Evolutionary conservation across 2,797 vertebrate genomes (phyloP).

Genomic region (Emydoidea blandingii): DNA sequence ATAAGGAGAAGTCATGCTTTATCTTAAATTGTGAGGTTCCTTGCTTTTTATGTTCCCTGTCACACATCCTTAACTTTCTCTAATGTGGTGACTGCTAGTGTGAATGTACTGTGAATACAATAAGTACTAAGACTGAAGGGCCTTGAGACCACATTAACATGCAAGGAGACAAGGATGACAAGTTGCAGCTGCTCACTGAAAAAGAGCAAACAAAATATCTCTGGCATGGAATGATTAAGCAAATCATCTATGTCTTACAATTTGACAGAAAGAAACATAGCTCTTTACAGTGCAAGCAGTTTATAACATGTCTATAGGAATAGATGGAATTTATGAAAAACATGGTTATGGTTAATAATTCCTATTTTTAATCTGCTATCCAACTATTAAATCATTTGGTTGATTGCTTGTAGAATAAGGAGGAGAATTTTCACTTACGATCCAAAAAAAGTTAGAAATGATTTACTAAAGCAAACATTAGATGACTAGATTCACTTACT

Average conservation of each 20-base stretch:
- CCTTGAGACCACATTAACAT: slow-evolving; percentile 4
- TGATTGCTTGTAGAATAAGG: rapidly evolving
- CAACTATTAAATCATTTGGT: rapidly evolving
- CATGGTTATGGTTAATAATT: not conserved
- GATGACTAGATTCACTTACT: not conserved
- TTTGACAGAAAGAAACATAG: not conserved
- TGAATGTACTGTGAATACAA: slow-evolving; percentile 9
- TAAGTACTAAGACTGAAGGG: not conserved
- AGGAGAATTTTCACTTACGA: not conserved
- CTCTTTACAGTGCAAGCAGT: not conserved
- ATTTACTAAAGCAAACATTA: not conserved
- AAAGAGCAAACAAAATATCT: not conserved
- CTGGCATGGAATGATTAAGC: not conserved
- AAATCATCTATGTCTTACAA: not conserved
- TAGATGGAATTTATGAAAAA: not conserved
- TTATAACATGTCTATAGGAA: rapidly evolving
- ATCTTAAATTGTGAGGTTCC: not conserved
- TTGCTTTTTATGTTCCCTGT: not conserved
- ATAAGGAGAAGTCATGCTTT: not conserved
- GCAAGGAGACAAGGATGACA: slow-evolving; percentile 18
- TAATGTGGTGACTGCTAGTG: not conserved
- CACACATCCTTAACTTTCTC: not conserved
- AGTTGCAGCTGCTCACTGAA: slow-evolving; percentile 52
- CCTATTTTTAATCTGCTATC: too few relatives aligned
- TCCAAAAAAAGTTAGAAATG: not conserved